Percentiles rank a stretch among this genome's conserved stretches.
These are phyloP conservation scores for Mormyrus proboscirostris DNA, from an alignment of 2,797 vertebrate genomes.

Conservation along the genomic window DNA sequence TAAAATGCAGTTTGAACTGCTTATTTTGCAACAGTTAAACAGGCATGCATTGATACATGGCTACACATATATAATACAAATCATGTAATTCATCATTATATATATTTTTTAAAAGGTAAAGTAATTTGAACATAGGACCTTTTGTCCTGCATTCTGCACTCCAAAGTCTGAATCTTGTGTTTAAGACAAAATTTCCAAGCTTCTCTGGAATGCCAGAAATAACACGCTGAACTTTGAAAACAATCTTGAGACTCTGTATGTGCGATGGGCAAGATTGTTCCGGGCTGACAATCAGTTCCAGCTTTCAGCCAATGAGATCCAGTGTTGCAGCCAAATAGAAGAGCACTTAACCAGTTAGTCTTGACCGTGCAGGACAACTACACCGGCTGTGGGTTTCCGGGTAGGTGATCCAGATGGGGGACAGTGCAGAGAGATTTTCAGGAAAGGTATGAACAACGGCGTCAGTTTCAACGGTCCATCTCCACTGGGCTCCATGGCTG, in stretches of 20 bases:
- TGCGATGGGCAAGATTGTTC: neutral
- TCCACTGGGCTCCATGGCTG: neutral
- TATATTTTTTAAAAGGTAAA: neutral
- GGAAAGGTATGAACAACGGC: neutral
- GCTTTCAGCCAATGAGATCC: neutral
- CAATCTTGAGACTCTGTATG: neutral
- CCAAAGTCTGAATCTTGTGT: neutral
- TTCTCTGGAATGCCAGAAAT: constrained; percentile 4
- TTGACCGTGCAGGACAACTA: neutral
- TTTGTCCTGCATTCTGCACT: neutral
- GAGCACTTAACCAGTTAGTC: neutral
- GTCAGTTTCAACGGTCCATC: neutral
- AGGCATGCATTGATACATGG: neutral
- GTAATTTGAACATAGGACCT: neutral
- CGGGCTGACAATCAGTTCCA: neutral
- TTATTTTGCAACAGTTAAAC: neutral
- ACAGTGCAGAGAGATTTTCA: neutral
- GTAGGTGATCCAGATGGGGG: neutral
- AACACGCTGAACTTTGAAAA: neutral
- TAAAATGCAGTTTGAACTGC: neutral
- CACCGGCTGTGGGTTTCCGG: neutral
- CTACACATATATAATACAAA: neutral
- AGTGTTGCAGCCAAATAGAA: neutral
- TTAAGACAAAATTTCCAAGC: neutral
- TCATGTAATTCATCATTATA: neutral